A percentile compares a stretch with the other conserved stretches of the same genome.
phyloP scores from a whole-genome alignment of 1,140 invertebrate species.

The Colletes gigas region DNA sequence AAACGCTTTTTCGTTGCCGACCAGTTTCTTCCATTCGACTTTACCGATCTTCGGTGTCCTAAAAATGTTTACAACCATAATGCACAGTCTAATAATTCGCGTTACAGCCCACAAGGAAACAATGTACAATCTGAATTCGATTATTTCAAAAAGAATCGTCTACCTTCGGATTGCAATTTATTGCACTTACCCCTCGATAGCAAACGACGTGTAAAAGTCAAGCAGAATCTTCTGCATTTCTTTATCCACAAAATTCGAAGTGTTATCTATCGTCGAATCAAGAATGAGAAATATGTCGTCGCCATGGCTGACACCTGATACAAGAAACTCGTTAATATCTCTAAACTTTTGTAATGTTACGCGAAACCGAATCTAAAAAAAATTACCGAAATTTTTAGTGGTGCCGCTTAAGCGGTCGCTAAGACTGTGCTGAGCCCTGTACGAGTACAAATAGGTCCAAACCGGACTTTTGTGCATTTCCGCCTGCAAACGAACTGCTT shows the following conservation, averaged over 20 bases:
- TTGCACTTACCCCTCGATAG: constrained; percentile 80
- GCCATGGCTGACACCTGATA: constrained; percentile 82
- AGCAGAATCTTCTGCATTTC: constrained; percentile 80
- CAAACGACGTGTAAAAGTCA: constrained; percentile 80
- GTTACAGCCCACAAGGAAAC: neutral
- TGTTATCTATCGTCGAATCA: constrained; percentile 60
- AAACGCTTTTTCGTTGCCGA: constrained; percentile 71
- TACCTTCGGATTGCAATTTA: too few species aligned
- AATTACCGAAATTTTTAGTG: constrained; percentile 80
- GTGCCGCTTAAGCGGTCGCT: constrained; percentile 71
- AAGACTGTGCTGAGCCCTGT: neutral
- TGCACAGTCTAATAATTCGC: neutral
- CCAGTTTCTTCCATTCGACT: constrained; percentile 69
- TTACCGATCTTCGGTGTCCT: constrained; percentile 70
- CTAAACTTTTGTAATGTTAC: neutral
- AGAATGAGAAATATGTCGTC: constrained; percentile 80
- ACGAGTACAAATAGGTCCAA: constrained; percentile 11
- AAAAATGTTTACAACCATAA: constrained; percentile 12
- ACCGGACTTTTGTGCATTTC: constrained; percentile 7
- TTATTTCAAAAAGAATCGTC: neutral
- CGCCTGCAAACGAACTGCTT: neutral
- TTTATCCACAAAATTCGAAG: constrained; percentile 71
- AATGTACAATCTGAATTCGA: neutral
- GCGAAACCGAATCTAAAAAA: neutral
- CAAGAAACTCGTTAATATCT: neutral